These are phyloP conservation scores for Augiades crinisus DNA, from an alignment of 2,888 invertebrate species.

Conservation along the genomic window DNA sequence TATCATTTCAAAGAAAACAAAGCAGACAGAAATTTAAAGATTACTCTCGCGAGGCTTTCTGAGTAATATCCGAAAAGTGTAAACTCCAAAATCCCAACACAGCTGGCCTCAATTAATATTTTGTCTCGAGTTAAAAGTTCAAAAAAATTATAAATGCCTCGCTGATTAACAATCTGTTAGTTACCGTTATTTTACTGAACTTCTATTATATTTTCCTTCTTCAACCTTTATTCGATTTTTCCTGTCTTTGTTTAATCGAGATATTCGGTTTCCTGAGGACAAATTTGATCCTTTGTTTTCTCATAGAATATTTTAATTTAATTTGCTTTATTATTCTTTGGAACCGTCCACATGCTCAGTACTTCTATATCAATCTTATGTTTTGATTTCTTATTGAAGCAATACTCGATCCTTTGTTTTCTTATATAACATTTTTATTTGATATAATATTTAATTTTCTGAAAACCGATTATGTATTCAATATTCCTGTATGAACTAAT, in stretches of 20 bases:
- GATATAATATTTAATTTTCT: too few species aligned
- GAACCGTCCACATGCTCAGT: too few species aligned
- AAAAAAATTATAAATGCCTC: constrained; percentile 34
- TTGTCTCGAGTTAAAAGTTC: constrained; percentile 9
- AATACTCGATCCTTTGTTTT: too few species aligned
- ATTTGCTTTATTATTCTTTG: constrained; percentile 1
- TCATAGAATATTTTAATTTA: background rate
- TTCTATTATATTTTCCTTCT: constrained; percentile 27
- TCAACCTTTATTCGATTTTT: constrained; percentile 16
- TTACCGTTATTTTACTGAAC: constrained; percentile 33
- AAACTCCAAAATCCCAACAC: constrained; percentile 28
- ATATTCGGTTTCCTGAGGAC: constrained; percentile 1
- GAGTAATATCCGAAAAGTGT: constrained; percentile 30
- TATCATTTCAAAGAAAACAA: constrained; percentile 6
- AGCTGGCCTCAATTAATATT: constrained; percentile 26
- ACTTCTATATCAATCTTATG: background rate
- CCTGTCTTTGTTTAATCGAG: constrained; percentile 8
- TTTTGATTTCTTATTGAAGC: too few species aligned
- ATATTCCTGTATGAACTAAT: too few species aligned
- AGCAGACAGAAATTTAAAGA: constrained; percentile 12
- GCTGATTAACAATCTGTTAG: constrained; percentile 38
- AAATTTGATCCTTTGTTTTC: background rate
- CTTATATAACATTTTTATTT: too few species aligned
- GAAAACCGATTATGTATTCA: too few species aligned
- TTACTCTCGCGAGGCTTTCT: constrained; percentile 21